Percentiles rank a stretch among this genome's conserved stretches.
phyloP scores from a whole-genome alignment of 2,113 vertebrate species.

The Peromyscus maniculatus region DNA sequence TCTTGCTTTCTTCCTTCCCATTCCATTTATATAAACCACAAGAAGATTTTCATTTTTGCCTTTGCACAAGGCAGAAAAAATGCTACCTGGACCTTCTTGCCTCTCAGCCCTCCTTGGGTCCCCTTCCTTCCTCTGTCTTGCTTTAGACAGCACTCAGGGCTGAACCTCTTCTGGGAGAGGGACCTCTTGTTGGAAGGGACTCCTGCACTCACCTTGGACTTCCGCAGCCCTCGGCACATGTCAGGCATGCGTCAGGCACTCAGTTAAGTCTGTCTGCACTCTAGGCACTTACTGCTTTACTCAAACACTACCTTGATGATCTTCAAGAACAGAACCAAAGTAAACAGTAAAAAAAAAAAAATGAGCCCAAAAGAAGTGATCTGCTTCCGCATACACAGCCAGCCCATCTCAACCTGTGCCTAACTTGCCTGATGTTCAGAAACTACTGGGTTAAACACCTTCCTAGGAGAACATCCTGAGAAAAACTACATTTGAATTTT shows the following conservation, averaged over 20 bases:
- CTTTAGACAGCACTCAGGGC: background rate
- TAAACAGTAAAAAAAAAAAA: constrained; percentile 39
- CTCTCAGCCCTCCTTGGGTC: background rate
- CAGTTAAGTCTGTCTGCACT: background rate
- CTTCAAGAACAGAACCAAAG: background rate
- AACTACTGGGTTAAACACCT: background rate
- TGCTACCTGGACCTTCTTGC: background rate
- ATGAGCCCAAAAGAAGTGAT: background rate
- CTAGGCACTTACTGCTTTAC: background rate
- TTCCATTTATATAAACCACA: background rate
- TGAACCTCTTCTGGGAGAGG: background rate
- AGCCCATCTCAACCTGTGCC: background rate
- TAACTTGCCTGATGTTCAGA: constrained; percentile 6
- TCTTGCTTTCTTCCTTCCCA: background rate
- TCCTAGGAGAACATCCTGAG: background rate
- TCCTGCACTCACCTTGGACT: background rate
- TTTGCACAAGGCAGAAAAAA: background rate
- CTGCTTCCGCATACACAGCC: background rate
- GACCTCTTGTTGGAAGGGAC: background rate
- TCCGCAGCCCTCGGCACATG: background rate
- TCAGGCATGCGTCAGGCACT: background rate
- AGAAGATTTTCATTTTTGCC: background rate
- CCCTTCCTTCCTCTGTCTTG: background rate
- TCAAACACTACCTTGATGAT: constrained; percentile 14
- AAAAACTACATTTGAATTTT: background rate